These are phyloP conservation scores for Philaethria dido DNA, from an alignment of 2,888 invertebrate genomes.

Conservation along the genomic window DNA sequence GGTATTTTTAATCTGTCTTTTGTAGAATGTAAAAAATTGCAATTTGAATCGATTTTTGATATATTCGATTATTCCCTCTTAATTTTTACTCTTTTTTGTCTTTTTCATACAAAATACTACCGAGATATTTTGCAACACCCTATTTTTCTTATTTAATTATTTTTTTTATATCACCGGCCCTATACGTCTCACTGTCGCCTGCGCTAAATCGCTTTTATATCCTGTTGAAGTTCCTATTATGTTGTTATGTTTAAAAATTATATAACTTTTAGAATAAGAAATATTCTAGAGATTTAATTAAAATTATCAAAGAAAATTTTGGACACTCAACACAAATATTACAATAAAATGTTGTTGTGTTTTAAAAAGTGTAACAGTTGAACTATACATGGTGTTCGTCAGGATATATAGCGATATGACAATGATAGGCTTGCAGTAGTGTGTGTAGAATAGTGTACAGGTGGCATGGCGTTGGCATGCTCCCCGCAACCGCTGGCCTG, in stretches of 20 bases:
- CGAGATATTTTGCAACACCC: not conserved
- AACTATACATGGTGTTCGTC: constrained; percentile 47
- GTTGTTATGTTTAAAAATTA: not conserved
- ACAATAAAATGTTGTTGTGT: constrained; percentile 2
- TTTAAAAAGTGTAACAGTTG: not conserved
- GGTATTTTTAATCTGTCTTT: not conserved
- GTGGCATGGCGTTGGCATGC: constrained; percentile 81
- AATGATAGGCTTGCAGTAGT: constrained; percentile 54
- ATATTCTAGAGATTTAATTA: not conserved
- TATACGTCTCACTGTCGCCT: constrained; percentile 60
- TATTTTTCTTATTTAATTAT: not conserved
- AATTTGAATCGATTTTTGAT: not conserved
- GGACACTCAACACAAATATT: constrained; percentile 17
- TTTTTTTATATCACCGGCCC: constrained; percentile 50
- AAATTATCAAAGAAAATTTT: not conserved
- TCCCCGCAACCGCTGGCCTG: constrained; percentile 69
- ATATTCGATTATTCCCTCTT: not conserved
- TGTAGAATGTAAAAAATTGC: not conserved
- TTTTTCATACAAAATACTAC: constrained; percentile 2
- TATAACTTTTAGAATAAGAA: not conserved
- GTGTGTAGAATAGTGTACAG: constrained; percentile 61
- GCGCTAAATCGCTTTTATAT: constrained; percentile 49
- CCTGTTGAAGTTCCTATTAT: constrained; percentile 52
- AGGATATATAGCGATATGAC: constrained; percentile 48
- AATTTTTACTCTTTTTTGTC: not conserved